These are phyloP conservation scores for Psittacula derbiana DNA, from an alignment of 2,797 vertebrate genomes.

Conservation along the genomic window DNA sequence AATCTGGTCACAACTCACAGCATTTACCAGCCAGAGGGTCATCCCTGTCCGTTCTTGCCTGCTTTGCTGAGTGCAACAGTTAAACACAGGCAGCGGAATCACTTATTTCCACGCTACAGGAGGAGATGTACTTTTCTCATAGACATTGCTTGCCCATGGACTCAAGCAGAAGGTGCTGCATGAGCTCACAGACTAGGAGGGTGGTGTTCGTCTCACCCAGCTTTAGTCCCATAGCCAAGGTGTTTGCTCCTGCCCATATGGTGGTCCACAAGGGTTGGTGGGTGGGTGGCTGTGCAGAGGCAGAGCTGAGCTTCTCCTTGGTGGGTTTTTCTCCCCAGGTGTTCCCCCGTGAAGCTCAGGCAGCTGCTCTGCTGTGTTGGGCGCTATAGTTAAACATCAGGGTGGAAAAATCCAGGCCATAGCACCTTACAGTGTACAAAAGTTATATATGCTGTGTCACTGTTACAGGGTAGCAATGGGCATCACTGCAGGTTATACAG, in stretches of 20 bases:
- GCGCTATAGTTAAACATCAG: neutral
- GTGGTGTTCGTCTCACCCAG: neutral
- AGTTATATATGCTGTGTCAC: neutral
- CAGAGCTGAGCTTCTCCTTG: neutral
- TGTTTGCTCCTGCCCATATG: neutral
- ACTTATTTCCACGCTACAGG: neutral
- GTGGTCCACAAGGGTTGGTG: neutral
- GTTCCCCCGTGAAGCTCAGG: neutral
- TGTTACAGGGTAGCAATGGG: neutral
- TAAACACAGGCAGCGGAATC: neutral
- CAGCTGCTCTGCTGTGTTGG: neutral
- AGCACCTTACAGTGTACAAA: neutral
- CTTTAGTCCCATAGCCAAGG: neutral
- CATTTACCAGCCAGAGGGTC: neutral
- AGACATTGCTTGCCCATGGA: rapidly evolving
- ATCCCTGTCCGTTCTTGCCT: neutral
- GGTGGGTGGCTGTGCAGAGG: neutral
- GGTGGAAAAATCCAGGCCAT: neutral
- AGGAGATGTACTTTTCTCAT: neutral
- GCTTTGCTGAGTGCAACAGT: neutral
- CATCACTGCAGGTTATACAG: neutral
- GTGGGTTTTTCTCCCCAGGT: neutral
- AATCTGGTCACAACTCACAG: neutral
- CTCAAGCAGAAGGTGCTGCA: neutral
- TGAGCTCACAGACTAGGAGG: neutral